Evolutionary conservation across 2,113 vertebrate genomes (phyloP).

Genomic region (Hassar affinis): DNA sequence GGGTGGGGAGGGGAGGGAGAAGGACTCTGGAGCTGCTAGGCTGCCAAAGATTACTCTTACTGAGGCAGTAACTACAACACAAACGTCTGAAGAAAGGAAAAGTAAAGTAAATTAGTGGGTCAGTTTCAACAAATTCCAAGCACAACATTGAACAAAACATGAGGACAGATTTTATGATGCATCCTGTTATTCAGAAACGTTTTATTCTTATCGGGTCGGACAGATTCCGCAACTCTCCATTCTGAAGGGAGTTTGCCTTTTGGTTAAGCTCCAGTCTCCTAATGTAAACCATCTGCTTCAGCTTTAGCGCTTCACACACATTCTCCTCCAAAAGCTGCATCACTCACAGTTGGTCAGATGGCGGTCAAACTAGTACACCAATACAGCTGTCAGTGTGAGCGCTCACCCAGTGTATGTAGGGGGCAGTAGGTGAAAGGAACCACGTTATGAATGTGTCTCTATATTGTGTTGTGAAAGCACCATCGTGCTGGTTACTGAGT

Average conservation of each 20-base stretch:
- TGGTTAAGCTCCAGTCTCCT: neutral
- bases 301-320: neutral
- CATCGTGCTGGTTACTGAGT: neutral
- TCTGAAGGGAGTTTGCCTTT: neutral
- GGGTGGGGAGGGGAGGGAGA: too few species aligned
- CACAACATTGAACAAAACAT: neutral
- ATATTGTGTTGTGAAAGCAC: neutral
- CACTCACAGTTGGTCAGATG: neutral
- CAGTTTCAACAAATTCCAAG: neutral
- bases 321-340: neutral
- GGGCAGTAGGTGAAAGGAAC: too few species aligned
- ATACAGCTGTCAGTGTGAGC: neutral
- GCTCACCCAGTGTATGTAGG: neutral
- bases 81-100: neutral
- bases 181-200: neutral
- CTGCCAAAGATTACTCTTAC: neutral
- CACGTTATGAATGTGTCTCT: neutral
- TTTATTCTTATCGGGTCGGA: neutral
- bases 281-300: constrained; percentile 1
- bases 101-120: too few species aligned
- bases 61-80: neutral
- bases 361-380: neutral
- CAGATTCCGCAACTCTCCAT: constrained; percentile 12
- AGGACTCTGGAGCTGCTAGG: neutral
- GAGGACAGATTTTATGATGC: neutral